Conservation (phyloP, 2,113 vertebrate species). For the Poeciliopsis turrubarensis region DNA sequence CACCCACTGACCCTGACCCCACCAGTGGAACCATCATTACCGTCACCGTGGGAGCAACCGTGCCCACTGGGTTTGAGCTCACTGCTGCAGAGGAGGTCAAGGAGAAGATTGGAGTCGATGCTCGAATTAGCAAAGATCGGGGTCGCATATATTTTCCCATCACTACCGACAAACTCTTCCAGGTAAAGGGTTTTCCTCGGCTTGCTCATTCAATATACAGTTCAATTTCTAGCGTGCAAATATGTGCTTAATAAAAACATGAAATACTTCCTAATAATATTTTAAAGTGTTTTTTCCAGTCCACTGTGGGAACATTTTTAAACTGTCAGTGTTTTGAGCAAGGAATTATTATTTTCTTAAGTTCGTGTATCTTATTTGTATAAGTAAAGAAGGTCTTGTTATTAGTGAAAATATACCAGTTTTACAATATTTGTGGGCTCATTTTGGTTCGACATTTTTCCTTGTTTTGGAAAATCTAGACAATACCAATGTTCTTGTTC, state of each 20-base stretch:
- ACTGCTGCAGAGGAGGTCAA: constrained; percentile 92
- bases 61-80: constrained; percentile 94
- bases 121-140: constrained; percentile 89
- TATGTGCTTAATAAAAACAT: background rate
- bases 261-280: too few species aligned
- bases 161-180: constrained; percentile 81
- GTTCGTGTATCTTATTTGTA: too few species aligned
- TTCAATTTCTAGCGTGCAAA: background rate
- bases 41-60: constrained; percentile 90
- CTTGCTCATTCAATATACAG: background rate
- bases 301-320: too few species aligned
- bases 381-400: too few species aligned
- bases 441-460: too few species aligned
- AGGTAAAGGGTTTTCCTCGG: constrained; percentile 76
- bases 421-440: too few species aligned
- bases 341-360: too few species aligned
- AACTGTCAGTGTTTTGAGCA: too few species aligned
- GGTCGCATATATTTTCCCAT: constrained; percentile 95
- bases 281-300: too few species aligned
- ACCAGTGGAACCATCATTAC: constrained; percentile 40
- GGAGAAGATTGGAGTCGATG: constrained; percentile 88
- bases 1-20: constrained; percentile 22
- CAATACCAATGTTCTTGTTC: too few species aligned
- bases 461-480: too few species aligned
- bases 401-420: too few species aligned